These are phyloP conservation scores for Prolemur simus DNA, from an alignment of 2,113 vertebrate genomes.

Conservation along the genomic window DNA sequence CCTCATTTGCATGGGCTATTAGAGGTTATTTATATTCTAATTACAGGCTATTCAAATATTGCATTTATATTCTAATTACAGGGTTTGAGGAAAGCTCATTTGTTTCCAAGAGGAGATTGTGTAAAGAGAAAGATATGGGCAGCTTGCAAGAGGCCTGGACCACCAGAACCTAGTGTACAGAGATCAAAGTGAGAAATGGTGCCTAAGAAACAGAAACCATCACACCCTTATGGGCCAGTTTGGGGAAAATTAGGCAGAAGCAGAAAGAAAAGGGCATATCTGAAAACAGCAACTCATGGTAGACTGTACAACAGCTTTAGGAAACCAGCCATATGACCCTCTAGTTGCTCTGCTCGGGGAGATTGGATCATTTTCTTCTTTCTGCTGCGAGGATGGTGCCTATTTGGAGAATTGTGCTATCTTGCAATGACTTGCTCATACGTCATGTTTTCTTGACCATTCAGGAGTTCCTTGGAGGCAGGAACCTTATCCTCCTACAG, in stretches of 20 bases:
- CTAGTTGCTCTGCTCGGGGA: not conserved
- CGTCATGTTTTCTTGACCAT: not conserved
- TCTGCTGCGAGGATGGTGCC: not conserved
- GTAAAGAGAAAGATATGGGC: constrained; percentile 18
- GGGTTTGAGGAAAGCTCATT: constrained; percentile 21
- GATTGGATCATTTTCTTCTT: not conserved
- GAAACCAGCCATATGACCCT: not conserved
- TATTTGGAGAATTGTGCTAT: not conserved
- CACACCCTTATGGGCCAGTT: not conserved
- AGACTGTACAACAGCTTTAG: not conserved
- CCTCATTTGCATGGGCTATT: constrained; percentile 33
- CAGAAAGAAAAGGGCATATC: not conserved
- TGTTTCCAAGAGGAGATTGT: constrained; percentile 23
- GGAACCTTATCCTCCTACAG: not conserved
- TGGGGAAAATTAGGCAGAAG: not conserved
- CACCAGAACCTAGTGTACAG: not conserved
- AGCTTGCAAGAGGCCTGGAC: not conserved
- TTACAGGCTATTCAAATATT: constrained; percentile 20
- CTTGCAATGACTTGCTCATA: not conserved
- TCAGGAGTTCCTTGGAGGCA: not conserved
- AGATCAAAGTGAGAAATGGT: not conserved
- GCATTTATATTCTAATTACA: constrained; percentile 62
- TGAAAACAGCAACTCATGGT: not conserved
- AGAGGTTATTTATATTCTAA: constrained; percentile 59
- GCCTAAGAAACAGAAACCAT: not conserved